Base-by-base conservation (phyloP, 35 echinoderm and acorn worm genomes). In the Stichopus chloronotus region DNA sequence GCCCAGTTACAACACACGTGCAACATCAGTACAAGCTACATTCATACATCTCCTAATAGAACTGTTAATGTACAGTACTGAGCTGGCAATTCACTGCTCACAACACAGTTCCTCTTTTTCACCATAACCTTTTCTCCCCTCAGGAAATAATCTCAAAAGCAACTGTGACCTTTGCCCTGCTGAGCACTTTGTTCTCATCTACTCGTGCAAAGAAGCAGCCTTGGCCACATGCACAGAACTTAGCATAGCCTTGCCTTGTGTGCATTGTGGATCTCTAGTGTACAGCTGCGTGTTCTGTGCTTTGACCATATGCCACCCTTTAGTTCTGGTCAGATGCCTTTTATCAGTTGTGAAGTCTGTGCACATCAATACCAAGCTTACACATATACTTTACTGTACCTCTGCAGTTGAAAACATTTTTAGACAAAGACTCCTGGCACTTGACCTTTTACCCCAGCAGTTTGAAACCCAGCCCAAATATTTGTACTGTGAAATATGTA, bases 131-230 rank as follows among this genome's bases (percentile, higher is more conserved):
- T 65, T 19, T 65, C 19, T 14, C 61, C 61, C 61, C 19, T 65
- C 61, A 65, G 61, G 61, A 65, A 65, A 65, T 65, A 65, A 65
- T 65, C 61, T 65, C 61, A 65, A 65, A 65, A 65, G 61, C 61
- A 65, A 65, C 11, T 14, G 61, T 65, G 61, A 65, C 61, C 61
- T 65, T 65, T 65, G 61, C 61, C 61, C 61, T 65, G 30, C 61
- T 14, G 19, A 65, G 61, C 19, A 65, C 61, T 11, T 65, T 65
- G 61, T 65, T 65, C 61, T 9, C 4, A 65, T 65, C 61, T 65
- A 65, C 61, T 65, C 30, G 30, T 43, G 30, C 30, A 43, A 43
- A 43, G 30, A 43, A 43, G 30, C 30, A 43, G 30, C 30, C 30
- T 43, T 43, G 30, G 30, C 30, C 30, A 43, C 3, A 43, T 43